A percentile compares a stretch with the other conserved stretches of the same genome.
Conservation (phyloP, 23 tunicate genomes). For the Halocynthia aurantium region DNA sequence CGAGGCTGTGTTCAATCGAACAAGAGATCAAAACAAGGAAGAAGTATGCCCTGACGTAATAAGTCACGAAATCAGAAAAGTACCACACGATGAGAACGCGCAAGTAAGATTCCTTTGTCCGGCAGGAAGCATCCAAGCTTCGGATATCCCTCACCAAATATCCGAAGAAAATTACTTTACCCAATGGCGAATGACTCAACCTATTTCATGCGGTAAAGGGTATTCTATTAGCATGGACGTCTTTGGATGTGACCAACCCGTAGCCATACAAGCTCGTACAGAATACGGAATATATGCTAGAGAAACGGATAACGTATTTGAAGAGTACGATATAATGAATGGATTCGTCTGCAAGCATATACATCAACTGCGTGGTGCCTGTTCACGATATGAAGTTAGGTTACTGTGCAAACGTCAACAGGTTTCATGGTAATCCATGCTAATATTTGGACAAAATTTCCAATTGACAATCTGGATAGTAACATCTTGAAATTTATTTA, state of each 20-base stretch:
- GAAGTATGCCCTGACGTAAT: conserved; percentile 51
- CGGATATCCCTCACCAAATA: conserved; percentile 46
- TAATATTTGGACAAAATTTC: no score
- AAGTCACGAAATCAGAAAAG: conserved; percentile 31
- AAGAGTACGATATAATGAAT: conserved; percentile 27
- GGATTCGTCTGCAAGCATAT: conserved; percentile 68
- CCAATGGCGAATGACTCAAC: background rate
- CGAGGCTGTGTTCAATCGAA: conserved; percentile 13
- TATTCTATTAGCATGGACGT: background rate
- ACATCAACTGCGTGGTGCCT: conserved; percentile 37
- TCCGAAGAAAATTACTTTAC: conserved; percentile 53
- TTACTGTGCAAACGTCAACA: conserved; percentile 8
- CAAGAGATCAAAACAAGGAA: conserved; percentile 30
- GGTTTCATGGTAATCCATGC: no score
- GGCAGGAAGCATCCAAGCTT: conserved; percentile 41
- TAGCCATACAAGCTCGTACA: conserved; percentile 19
- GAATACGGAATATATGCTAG: conserved; percentile 8
- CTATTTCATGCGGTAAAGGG: background rate
- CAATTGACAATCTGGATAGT: no score
- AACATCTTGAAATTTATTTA: no score
- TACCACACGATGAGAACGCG: conserved; percentile 17
- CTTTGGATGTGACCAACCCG: background rate
- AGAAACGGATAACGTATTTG: conserved; percentile 78
- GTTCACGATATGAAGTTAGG: conserved; percentile 68
- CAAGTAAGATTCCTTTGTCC: conserved; percentile 79